These are phyloP conservation scores for Tanypteryx hageni DNA, from an alignment of 2,888 invertebrate species.

Conservation along the genomic window DNA sequence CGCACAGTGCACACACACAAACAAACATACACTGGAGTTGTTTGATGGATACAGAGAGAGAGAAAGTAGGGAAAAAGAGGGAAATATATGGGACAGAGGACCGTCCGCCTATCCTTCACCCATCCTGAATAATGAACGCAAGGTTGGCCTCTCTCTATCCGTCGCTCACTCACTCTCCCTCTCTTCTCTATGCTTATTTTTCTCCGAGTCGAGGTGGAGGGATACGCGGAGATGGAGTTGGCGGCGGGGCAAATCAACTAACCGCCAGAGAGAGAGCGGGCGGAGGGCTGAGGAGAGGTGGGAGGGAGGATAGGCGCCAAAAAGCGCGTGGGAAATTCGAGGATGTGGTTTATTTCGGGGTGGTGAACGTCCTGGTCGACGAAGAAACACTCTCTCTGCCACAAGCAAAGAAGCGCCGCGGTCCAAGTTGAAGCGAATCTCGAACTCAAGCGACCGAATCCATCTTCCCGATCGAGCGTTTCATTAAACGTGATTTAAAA, in stretches of 20 bases:
- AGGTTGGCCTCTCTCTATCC: background rate
- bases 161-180: background rate
- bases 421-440: background rate
- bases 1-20: background rate
- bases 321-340: conserved; percentile 55
- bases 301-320: conserved; percentile 45
- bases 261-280: conserved; percentile 31
- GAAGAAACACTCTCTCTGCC: background rate
- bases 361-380: background rate
- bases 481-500: background rate
- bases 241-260: conserved; percentile 8
- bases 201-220: background rate
- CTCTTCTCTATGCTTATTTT: conserved; percentile 8
- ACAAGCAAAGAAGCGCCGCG: background rate
- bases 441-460: background rate
- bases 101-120: background rate
- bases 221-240: background rate
- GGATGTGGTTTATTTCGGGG: conserved; percentile 51
- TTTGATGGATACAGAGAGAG: background rate
- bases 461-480: background rate
- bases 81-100: background rate
- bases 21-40: background rate
- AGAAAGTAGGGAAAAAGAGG: background rate
- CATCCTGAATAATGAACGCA: conserved; percentile 13
- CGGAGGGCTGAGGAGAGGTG: background rate